Evolutionary conservation across 30 jellyfish, hydroid and myxozoan genomes (phyloP).

Genomic region (Mastigias papua): DNA sequence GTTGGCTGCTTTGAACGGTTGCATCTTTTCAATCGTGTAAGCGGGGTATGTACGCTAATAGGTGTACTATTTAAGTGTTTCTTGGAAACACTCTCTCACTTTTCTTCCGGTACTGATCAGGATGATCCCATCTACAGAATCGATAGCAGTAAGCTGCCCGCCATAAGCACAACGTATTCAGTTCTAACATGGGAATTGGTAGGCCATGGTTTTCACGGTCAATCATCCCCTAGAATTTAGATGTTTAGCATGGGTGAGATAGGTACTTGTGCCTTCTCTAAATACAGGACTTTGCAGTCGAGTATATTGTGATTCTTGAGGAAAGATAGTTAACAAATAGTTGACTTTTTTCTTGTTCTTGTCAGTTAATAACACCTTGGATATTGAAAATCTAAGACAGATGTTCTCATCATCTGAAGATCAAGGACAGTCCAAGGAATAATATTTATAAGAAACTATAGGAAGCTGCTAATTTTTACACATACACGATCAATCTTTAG

Average conservation of each 20-base stretch:
- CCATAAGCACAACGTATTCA: neutral
- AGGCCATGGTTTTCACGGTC: neutral
- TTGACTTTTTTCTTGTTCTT: too few relatives aligned
- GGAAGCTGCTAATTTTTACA: too few relatives aligned
- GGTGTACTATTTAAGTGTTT: constrained; percentile 30
- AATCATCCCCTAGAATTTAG: neutral
- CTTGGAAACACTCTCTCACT: constrained; percentile 18
- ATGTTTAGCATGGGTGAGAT: too few relatives aligned
- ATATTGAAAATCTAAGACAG: neutral
- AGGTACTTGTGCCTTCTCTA: too few relatives aligned
- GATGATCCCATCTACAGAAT: neutral
- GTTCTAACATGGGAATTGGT: neutral
- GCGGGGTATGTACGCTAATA: constrained; percentile 25
- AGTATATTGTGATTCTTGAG: too few relatives aligned
- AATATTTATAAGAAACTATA: too few relatives aligned
- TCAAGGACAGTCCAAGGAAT: too few relatives aligned
- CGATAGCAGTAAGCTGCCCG: neutral
- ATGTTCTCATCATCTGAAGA: neutral
- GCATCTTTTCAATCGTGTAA: constrained; percentile 63
- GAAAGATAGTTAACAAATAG: too few relatives aligned
- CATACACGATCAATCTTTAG: too few relatives aligned
- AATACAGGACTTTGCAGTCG: too few relatives aligned
- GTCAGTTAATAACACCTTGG: too few relatives aligned
- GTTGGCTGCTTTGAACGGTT: constrained; percentile 77
- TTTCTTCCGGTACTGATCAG: neutral